Conservation (phyloP, 2,113 vertebrate genomes). For the Coryphaenoides rupestris region DNA sequence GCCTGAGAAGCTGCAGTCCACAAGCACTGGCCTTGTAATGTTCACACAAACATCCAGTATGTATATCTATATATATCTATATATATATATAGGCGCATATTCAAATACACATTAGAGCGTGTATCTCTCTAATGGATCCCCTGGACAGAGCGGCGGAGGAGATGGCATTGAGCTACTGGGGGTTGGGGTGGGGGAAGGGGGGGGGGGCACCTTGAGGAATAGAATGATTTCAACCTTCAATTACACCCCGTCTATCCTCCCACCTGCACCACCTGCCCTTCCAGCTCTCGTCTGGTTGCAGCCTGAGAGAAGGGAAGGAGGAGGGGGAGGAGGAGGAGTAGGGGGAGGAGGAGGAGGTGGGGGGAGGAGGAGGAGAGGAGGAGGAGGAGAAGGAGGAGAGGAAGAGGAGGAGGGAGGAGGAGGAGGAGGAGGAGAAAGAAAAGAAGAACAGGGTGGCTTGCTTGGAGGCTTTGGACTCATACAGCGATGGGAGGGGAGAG, state of each 20-base stretch:
- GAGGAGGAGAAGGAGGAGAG: conserved; percentile 41
- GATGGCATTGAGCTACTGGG: conserved; percentile 79
- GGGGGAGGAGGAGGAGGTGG: no score
- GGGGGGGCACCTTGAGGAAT: conserved; percentile 88
- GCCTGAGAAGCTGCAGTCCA: no score
- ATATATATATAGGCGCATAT: conserved; percentile 17
- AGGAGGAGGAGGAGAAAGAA: not conserved
- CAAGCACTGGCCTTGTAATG: no score
- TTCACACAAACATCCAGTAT: no score
- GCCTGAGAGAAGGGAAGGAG: no score
- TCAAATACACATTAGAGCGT: conserved; percentile 55
- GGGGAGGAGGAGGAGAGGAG: conserved; percentile 65
- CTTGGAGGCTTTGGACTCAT: conserved; percentile 62
- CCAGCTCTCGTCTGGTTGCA: no score
- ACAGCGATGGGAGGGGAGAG: conserved; percentile 32
- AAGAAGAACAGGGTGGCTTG: conserved; percentile 14
- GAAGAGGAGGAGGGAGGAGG: conserved; percentile 48
- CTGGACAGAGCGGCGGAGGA: conserved; percentile 70
- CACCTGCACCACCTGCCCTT: conserved; percentile 69
- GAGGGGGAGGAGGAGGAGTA: no score
- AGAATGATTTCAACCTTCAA: conserved; percentile 82
- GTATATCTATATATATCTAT: no score
- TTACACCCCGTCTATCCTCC: conserved; percentile 67
- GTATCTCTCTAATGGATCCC: conserved; percentile 86
- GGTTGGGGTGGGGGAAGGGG: conserved; percentile 81